Evolutionary conservation across 2,888 invertebrate species (phyloP).

Genomic region (Cataglyphis livida): DNA sequence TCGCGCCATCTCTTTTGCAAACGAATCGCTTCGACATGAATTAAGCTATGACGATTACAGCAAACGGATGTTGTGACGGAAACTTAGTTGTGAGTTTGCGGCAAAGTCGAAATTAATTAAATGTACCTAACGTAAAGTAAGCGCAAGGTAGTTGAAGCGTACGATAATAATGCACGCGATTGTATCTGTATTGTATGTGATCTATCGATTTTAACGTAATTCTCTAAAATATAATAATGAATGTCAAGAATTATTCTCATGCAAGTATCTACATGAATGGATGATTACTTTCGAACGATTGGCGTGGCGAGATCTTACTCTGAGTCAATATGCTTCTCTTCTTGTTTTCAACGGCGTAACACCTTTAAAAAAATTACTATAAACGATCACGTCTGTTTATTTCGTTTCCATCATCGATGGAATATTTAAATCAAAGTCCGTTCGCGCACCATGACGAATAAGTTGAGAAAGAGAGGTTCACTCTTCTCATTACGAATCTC

Average conservation of each 20-base stretch:
- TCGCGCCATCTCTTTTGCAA: not conserved
- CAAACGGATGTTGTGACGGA: conserved; percentile 10
- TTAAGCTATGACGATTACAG: not conserved
- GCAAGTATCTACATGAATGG: not conserved
- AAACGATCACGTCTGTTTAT: not conserved
- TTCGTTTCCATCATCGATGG: not conserved
- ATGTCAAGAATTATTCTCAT: not conserved
- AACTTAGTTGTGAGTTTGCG: not conserved
- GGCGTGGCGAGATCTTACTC: conserved; percentile 16
- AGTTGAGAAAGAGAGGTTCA: conserved; percentile 22
- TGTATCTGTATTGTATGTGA: not conserved
- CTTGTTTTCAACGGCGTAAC: not conserved
- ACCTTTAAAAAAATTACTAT: not conserved
- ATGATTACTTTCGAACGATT: conserved; percentile 6
- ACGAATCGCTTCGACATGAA: not conserved
- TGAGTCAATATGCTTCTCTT: conserved; percentile 4
- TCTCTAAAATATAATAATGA: conserved; percentile 8
- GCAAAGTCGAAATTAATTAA: conserved; percentile 17
- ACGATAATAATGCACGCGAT: not conserved
- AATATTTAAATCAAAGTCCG: not conserved
- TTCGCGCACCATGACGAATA: not conserved
- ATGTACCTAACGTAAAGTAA: not conserved
- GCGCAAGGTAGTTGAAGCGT: not conserved
- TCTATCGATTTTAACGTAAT: conserved; percentile 4
- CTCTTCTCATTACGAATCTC: not conserved